Base-by-base conservation (phyloP, 2,113 vertebrate genomes). In the Sakesphorus luctuosus region DNA sequence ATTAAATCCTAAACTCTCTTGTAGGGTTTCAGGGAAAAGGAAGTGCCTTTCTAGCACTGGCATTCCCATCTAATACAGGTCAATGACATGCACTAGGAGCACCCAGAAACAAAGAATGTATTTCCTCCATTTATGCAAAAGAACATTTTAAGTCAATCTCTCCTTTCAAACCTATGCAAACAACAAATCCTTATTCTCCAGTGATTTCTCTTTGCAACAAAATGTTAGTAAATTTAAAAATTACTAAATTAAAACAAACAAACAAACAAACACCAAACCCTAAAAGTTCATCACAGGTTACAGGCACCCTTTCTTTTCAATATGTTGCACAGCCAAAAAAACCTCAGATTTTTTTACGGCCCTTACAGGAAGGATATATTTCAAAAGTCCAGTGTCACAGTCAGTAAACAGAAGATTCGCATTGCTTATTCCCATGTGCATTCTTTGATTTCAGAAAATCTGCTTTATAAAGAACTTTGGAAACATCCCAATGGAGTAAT, bases 371-470 rank as follows among this genome's bases (percentile, higher is more conserved):
- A 35, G 65, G 82, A 52, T 84, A 83, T 78, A 93, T 96, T 93
- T 96, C 96, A 82, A 95, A 97, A 85, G 63, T 81, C 63, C 75
- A 76, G 18, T 50, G 66, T 82, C 69, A 86, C 81, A 91, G 84
- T 72, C 85, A 87, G 82, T 61, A 97, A 94, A 95, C 38, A 74
- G 65, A 95, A 74, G 68, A 95, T 91, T 95, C 90, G 94, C 71
- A 89, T 88, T 91, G 44, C 47, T 65, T 78, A 89, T 62, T 90
- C 79, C 75, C 86, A 77, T n/a, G 85, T 88, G 80, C 79, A 43
- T 96, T 90, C 83, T 94, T 83, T 38, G 14, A 47, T 95, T 77
- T 78, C 87, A 94, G 84, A 87, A 95, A 90, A 86, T 50, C 74
- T 91, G 49, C 77, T 94, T 92, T 62, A 36, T 72, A 93, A 96